Conservation (phyloP, 2,888 invertebrate species). For the Phrixothrix hirtus region DNA sequence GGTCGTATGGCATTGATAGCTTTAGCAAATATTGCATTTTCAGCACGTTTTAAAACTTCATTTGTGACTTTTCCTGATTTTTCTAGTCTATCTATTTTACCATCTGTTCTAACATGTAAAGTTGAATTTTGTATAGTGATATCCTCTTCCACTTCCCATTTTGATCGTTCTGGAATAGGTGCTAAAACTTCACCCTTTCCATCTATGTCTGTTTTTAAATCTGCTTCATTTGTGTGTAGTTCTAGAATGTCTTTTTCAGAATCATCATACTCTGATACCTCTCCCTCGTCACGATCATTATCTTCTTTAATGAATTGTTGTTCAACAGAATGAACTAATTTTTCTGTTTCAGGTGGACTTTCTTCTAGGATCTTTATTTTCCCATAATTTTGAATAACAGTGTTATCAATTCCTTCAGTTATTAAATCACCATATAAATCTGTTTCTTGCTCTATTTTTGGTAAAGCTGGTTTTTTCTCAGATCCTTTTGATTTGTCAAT, state of each 20-base stretch:
- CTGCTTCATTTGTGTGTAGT: slow-evolving; percentile 61
- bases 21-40: slow-evolving; percentile 89
- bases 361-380: slow-evolving; percentile 51
- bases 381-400: slow-evolving; percentile 62
- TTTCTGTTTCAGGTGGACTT: slow-evolving; percentile 21
- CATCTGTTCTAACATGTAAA: slow-evolving; percentile 40
- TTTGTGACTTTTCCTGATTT: slow-evolving; percentile 74
- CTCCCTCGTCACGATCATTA: slow-evolving; percentile 33
- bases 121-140: slow-evolving; percentile 55
- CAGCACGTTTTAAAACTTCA: slow-evolving; percentile 87
- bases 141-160: slow-evolving; percentile 85
- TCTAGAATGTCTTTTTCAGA: slow-evolving; percentile 62
- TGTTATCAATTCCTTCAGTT: slow-evolving; percentile 61
- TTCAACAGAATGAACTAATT: slow-evolving; percentile 19
- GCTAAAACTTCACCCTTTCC: slow-evolving; percentile 67
- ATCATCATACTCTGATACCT: slow-evolving; percentile 48
- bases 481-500: too few species aligned
- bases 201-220: slow-evolving; percentile 58
- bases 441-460: slow-evolving; percentile 31
- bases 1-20: slow-evolving; percentile 80
- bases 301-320: slow-evolving; percentile 11
- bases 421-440: slow-evolving; percentile 63
- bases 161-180: slow-evolving; percentile 78
- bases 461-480: too few species aligned
- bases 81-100: slow-evolving; percentile 46